Percentiles rank a stretch among this genome's conserved stretches.
Conservation (phyloP, 2,888 invertebrate species). For the Coelinius sp. region DNA sequence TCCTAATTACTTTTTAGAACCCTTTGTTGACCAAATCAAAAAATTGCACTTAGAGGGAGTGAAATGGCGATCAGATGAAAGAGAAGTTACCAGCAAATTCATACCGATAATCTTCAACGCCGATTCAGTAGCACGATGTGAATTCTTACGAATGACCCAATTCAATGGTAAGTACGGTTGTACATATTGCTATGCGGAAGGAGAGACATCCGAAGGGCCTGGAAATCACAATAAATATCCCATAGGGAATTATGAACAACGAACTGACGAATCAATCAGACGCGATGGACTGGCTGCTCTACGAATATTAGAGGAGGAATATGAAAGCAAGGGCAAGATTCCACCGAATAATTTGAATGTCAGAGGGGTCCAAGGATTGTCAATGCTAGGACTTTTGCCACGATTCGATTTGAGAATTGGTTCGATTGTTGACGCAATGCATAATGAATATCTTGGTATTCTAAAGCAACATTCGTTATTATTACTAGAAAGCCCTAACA, state of each 20-base stretch:
- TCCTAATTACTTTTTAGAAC: constrained; percentile 15
- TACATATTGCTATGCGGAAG: constrained; percentile 1
- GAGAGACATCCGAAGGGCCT: not conserved
- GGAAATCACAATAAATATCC: not conserved
- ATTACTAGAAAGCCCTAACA: not conserved
- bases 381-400: constrained; percentile 6
- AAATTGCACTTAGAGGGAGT: constrained; percentile 17
- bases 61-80: constrained; percentile 13
- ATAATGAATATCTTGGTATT: constrained; percentile 18
- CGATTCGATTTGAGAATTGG: constrained; percentile 16
- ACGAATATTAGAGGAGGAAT: too few species aligned
- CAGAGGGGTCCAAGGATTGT: constrained; percentile 10
- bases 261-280: not conserved
- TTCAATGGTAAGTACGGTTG: constrained; percentile 22
- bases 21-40: constrained; percentile 16
- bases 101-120: not conserved
- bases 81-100: constrained; percentile 28
- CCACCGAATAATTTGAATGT: not conserved
- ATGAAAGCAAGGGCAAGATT: not conserved
- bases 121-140: not conserved
- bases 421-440: constrained; percentile 28
- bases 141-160: not conserved
- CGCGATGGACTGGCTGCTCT: too few species aligned
- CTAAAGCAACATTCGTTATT: constrained; percentile 21
- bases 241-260: not conserved